Percentiles rank a stretch among this genome's conserved stretches.
Conservation (phyloP, 92 coral and sea anemone genomes). For the Zoanthus sansibaricus region DNA sequence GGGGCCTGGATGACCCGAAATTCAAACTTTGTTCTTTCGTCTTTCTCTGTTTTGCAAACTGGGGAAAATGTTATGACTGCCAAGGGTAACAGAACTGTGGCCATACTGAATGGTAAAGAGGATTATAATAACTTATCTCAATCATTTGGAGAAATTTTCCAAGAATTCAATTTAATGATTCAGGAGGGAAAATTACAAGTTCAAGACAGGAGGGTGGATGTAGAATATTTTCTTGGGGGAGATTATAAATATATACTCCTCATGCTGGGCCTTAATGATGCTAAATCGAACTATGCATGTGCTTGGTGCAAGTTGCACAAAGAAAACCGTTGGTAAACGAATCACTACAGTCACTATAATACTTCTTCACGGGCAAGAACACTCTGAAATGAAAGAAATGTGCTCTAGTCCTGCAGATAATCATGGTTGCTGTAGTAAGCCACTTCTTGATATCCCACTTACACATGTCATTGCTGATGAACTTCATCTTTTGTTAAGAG, state of each 20-base stretch:
- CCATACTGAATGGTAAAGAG: slow-evolving; percentile 59
- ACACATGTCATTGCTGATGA: not conserved
- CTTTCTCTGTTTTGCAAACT: not conserved
- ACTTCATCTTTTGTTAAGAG: slow-evolving; percentile 16
- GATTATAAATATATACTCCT: not conserved
- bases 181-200: not conserved
- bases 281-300: not conserved
- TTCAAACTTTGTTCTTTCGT: no score
- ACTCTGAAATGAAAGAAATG: slow-evolving; percentile 20
- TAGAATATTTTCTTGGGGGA: not conserved
- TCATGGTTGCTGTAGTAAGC: slow-evolving; percentile 21
- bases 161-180: not conserved
- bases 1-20: no score
- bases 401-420: not conserved
- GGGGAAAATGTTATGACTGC: slow-evolving; percentile 11
- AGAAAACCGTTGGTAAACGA: not conserved
- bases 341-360: not conserved
- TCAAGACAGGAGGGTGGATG: not conserved
- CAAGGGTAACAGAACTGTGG: slow-evolving; percentile 56
- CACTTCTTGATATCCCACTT: no score
- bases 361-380: not conserved
- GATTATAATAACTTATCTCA: slow-evolving; percentile 49
- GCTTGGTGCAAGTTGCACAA: not conserved
- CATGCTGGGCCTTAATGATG: not conserved
- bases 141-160: slow-evolving; percentile 5